phyloP scores from a whole-genome alignment of 2,797 vertebrate genomes.

The Vultur gryphus region DNA sequence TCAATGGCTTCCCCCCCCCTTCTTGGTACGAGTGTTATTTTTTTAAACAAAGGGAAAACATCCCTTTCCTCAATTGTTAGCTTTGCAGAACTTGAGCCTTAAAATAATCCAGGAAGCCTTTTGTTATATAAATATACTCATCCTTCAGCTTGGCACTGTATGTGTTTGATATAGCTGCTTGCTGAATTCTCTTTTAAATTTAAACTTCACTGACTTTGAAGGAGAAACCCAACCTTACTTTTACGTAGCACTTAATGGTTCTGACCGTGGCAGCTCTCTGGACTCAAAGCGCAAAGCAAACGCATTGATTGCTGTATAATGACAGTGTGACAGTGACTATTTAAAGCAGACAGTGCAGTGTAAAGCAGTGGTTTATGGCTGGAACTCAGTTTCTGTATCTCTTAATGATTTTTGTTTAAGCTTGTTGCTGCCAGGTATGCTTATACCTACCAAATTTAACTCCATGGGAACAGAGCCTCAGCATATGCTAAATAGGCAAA shows the following conservation, averaged over 20 bases:
- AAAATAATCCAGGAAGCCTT: conserved; percentile 30
- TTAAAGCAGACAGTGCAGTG: neutral
- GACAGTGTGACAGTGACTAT: neutral
- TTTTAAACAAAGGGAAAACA: neutral
- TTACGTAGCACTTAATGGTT: neutral
- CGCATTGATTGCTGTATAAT: neutral
- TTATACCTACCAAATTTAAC: neutral
- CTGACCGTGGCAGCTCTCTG: neutral
- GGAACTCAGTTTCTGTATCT: neutral
- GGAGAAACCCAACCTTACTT: neutral
- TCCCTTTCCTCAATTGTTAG: neutral
- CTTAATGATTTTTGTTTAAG: neutral
- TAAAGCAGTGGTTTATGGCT: neutral
- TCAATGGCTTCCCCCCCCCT: neutral
- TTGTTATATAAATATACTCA: conserved; percentile 19
- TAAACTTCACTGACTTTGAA: neutral
- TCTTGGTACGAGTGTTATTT: neutral
- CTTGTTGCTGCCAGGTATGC: neutral
- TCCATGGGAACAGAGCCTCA: neutral
- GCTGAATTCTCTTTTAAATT: neutral
- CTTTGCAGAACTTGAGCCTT: neutral
- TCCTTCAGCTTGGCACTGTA: neutral
- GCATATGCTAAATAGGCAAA: neutral
- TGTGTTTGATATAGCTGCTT: neutral
- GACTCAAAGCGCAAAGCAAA: neutral